Conservation (phyloP, 2,797 vertebrate genomes). For the Sparidentex hasta region DNA sequence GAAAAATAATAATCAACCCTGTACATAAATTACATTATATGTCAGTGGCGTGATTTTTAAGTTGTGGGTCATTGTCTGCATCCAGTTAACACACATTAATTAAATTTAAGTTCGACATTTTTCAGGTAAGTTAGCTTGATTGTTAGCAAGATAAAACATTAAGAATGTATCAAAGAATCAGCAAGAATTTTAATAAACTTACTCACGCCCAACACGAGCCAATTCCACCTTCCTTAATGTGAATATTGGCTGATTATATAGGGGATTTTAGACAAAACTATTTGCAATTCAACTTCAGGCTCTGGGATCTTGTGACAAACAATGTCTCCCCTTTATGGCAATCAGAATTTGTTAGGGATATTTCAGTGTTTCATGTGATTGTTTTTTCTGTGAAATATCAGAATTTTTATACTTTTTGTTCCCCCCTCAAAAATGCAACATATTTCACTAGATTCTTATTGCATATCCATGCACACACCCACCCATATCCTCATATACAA, state of each 20-base stretch:
- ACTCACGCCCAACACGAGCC: too few species aligned
- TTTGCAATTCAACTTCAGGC: not conserved
- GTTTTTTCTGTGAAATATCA: too few species aligned
- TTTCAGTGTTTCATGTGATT: too few species aligned
- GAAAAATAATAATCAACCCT: not conserved
- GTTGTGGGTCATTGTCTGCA: not conserved
- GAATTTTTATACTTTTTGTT: too few species aligned
- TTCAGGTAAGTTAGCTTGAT: not conserved
- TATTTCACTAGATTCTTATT: too few species aligned
- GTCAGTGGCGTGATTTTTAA: not conserved
- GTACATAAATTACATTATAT: fast-evolving
- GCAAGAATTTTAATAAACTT: not conserved
- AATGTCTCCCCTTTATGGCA: too few species aligned
- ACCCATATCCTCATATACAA: too few species aligned
- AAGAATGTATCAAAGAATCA: not conserved
- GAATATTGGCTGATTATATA: not conserved
- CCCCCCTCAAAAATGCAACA: too few species aligned
- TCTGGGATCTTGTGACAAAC: not conserved
- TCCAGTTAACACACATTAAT: not conserved
- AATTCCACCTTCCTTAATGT: not conserved
- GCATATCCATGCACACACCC: too few species aligned
- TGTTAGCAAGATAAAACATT: not conserved
- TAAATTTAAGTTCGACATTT: not conserved
- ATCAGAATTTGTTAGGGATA: too few species aligned
- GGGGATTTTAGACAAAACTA: not conserved